Base-by-base conservation (phyloP, 2,797 vertebrate species). In the Eutrigla gurnardus region DNA sequence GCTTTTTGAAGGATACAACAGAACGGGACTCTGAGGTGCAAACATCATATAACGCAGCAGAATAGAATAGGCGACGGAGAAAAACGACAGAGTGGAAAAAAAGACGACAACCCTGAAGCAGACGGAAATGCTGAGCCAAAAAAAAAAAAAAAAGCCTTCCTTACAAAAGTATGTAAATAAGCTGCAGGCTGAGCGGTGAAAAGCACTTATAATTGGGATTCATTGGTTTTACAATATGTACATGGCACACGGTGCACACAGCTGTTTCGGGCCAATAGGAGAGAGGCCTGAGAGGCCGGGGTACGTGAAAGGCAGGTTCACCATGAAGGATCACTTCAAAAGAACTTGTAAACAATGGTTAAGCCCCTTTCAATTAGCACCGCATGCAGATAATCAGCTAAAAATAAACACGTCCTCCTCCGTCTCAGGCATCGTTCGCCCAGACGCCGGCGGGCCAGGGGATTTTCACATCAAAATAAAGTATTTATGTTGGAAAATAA, bases 271-370 rank as follows among this genome's bases (percentile, higher is more conserved):
- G 84, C 83, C 86, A 85, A 85, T 69, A 69, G 70, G 73, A 86
- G 86, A 73, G 85, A 79, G 83, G 87, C 90, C 86, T 68, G 83
- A 89, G 86, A 86, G 89, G 84, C 86, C 80, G 76, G 63, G 73
- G 70, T 89, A 25, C 86, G 87, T 93, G 91, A 94, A 95, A 95
- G 92, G 84, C 77, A 2, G 85, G 82, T 84, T 85, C 85, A 93
- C 88, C 93, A 93, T 93, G 87, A 93, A 89, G 90, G 89, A 92
- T 92, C 93, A 93, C 93, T 94, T 96, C 94, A 96, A 95, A 95
- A 93, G 94, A 89, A 89, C 90, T 91, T 67, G 89, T 83, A 92
- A 93, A 95, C 94, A 95, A 95, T 94, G 84, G 91, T 72, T 25
- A 40, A 81, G 83, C 83, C 79, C 86, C 75, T 92, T 94, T 94